Evolutionary conservation across 2,797 vertebrate species (phyloP).

Genomic region (Psittacula echo): DNA sequence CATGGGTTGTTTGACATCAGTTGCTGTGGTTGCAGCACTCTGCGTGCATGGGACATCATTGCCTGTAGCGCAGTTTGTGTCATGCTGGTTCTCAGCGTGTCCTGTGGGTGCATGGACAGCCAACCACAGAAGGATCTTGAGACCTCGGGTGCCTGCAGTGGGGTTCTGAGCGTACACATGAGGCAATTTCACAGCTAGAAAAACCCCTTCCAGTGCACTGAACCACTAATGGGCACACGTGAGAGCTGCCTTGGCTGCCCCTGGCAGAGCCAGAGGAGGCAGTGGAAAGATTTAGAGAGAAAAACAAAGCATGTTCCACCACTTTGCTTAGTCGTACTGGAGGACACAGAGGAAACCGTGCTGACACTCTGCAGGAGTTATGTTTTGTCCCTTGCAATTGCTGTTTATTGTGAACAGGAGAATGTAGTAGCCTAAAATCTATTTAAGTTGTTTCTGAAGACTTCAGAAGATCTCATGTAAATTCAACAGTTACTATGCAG

Average conservation of each 20-base stretch:
- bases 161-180: not conserved
- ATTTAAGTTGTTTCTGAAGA: not conserved
- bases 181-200: not conserved
- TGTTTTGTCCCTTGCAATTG: not conserved
- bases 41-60: fast-evolving
- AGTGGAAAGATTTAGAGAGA: not conserved
- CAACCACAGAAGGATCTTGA: not conserved
- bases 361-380: not conserved
- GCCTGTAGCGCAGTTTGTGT: not conserved
- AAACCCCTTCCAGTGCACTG: not conserved
- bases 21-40: not conserved
- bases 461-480: slow-evolving; percentile 32
- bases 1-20: not conserved
- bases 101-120: not conserved
- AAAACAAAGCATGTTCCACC: not conserved
- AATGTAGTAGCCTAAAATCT: not conserved
- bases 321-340: not conserved
- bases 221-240: not conserved
- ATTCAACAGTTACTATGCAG: slow-evolving; percentile 48
- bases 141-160: fast-evolving
- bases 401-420: not conserved
- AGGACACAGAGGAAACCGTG: not conserved
- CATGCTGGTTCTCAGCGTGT: fast-evolving
- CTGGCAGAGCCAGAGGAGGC: not conserved
- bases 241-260: not conserved